A percentile compares a stretch with the other conserved stretches of the same genome.
Evolutionary conservation across 35 echinoderm and acorn worm genomes (phyloP).

Genomic region (Heliocidaris tuberculata): DNA sequence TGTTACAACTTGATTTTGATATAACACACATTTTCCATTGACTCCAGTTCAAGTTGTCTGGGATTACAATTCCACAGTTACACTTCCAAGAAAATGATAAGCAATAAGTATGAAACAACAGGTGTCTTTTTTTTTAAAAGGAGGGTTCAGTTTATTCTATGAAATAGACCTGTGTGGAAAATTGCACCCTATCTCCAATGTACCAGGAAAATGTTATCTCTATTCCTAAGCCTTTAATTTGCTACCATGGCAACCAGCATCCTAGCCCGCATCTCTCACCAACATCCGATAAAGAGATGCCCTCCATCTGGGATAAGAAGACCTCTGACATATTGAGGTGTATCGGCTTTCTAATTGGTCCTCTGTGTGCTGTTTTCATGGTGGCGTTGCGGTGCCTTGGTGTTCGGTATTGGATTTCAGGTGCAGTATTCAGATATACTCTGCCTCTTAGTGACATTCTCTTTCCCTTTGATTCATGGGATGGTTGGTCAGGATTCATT

Average conservation of each 20-base stretch:
- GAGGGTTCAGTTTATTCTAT: no score
- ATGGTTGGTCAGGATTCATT: background rate
- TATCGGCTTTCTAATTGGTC: conserved; percentile 2
- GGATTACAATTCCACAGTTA: no score
- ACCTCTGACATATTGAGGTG: background rate
- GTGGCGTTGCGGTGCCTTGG: background rate
- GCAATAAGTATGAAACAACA: no score
- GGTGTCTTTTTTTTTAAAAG: no score
- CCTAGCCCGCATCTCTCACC: background rate
- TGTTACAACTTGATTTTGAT: no score
- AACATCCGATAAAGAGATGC: background rate
- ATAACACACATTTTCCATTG: no score
- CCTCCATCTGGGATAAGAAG: background rate
- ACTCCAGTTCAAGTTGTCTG: no score
- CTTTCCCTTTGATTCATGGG: background rate
- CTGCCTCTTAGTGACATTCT: background rate
- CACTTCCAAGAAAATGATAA: no score
- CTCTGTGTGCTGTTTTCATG: background rate
- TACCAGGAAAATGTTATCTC: no score
- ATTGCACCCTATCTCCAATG: no score
- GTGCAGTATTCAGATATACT: background rate
- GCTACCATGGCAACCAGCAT: background rate
- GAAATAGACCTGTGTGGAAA: no score
- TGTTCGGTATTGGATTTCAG: background rate
- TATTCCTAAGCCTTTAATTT: background rate